Percentiles rank a stretch among this genome's conserved stretches.
Conservation (phyloP, 2,113 vertebrate genomes). For the Ciconia maguari region DNA sequence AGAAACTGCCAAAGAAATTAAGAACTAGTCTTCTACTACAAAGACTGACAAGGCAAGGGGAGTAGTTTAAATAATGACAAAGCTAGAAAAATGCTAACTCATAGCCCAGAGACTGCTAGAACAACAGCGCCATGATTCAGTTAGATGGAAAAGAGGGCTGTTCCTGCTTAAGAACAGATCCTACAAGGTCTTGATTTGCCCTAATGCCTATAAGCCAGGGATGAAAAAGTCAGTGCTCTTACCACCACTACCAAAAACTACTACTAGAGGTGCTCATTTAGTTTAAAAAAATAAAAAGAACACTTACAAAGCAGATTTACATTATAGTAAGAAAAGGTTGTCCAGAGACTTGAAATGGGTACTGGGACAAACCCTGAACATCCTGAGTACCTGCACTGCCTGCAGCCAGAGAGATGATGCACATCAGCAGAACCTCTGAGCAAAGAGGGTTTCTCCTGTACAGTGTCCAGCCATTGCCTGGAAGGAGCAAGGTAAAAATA, state of each 20-base stretch:
- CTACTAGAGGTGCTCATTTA: neutral
- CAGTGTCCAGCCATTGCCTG: neutral
- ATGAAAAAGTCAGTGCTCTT: neutral
- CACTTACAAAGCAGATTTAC: neutral
- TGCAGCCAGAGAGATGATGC: neutral
- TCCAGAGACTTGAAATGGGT: neutral
- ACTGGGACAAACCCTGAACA: neutral
- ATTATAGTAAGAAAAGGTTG: neutral
- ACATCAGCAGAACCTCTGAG: neutral
- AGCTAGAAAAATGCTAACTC: neutral
- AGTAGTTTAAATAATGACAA: slow-evolving; percentile 7
- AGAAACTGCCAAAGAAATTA: slow-evolving; percentile 19
- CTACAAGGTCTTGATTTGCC: neutral
- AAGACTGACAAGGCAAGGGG: neutral
- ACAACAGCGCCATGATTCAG: neutral
- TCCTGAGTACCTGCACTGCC: neutral
- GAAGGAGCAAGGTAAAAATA: neutral
- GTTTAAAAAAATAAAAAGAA: neutral
- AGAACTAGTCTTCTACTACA: neutral
- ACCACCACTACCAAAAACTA: neutral
- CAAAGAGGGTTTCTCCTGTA: neutral
- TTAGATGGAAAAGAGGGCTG: neutral
- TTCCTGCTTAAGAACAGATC: neutral
- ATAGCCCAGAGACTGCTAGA: neutral
- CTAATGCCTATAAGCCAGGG: neutral